Conservation (phyloP, 2,113 vertebrate genomes). For the Vulpes vulpes region DNA sequence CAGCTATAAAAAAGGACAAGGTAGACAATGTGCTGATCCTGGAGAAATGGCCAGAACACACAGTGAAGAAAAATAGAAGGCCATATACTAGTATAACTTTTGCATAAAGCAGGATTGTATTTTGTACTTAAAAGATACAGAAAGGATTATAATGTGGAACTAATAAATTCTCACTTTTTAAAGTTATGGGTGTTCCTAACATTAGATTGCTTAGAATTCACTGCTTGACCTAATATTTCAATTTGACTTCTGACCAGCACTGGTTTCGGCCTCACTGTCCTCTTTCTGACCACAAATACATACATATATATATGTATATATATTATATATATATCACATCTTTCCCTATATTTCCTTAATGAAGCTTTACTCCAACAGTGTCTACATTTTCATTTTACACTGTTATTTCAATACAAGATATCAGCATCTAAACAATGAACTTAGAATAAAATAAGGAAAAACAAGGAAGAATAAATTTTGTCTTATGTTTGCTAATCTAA, state of each 20-base stretch:
- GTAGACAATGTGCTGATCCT: not conserved
- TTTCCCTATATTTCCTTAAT: not conserved
- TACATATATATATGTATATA: not conserved
- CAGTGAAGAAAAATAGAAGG: not conserved
- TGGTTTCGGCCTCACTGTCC: not conserved
- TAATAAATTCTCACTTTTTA: not conserved
- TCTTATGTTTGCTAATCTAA: not conserved
- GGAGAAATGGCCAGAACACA: not conserved
- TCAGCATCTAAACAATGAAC: not conserved
- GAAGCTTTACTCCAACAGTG: not conserved
- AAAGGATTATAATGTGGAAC: not conserved
- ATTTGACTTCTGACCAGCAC: not conserved
- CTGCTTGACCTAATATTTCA: not conserved
- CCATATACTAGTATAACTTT: not conserved
- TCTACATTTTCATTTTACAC: not conserved
- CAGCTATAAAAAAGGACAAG: conserved; percentile 33
- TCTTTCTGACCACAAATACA: not conserved
- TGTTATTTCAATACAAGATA: not conserved
- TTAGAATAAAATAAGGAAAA: not conserved
- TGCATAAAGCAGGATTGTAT: not conserved
- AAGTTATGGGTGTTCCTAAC: not conserved
- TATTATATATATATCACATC: not conserved
- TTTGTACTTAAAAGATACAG: not conserved
- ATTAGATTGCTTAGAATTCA: not conserved
- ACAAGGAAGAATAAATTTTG: not conserved